Percentiles rank a stretch among this genome's conserved stretches.
Evolutionary conservation across 2,797 vertebrate species (phyloP).

Genomic region (Remorina albescens): DNA sequence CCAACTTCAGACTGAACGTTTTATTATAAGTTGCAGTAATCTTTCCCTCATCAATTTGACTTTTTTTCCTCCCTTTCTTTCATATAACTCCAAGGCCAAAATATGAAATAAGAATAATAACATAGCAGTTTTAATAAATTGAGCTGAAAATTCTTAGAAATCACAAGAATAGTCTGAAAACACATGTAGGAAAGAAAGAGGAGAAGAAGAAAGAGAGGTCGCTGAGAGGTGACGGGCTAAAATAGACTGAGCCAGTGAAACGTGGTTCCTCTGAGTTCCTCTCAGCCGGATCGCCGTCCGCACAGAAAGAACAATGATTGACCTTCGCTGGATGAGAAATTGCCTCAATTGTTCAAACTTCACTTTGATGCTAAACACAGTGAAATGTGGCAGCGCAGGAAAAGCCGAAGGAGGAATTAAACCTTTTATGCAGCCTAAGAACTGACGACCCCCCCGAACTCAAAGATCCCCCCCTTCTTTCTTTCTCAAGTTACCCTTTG

Average conservation of each 20-base stretch:
- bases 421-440: slow-evolving; percentile 65
- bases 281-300: slow-evolving; percentile 60
- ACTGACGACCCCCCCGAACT: too few relatives aligned
- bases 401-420: slow-evolving; percentile 70
- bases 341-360: slow-evolving; percentile 78
- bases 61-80: too few relatives aligned
- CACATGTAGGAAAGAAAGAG: background rate
- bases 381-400: slow-evolving; percentile 62
- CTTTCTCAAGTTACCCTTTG: slow-evolving; percentile 27
- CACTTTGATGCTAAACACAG: slow-evolving; percentile 82
- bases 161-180: slow-evolving; percentile 26
- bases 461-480: slow-evolving; percentile 18
- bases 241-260: slow-evolving; percentile 55
- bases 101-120: slow-evolving; percentile 26
- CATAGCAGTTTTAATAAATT: slow-evolving; percentile 42
- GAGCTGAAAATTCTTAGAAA: slow-evolving; percentile 32
- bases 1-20: slow-evolving; percentile 13
- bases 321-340: slow-evolving; percentile 76
- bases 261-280: slow-evolving; percentile 59
- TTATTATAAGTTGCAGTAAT: background rate
- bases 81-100: background rate
- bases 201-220: slow-evolving; percentile 10
- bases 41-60: slow-evolving; percentile 13
- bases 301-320: slow-evolving; percentile 75
- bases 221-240: slow-evolving; percentile 57